Conservation (phyloP, 1,140 invertebrate genomes). For the Drosophila aff. region DNA sequence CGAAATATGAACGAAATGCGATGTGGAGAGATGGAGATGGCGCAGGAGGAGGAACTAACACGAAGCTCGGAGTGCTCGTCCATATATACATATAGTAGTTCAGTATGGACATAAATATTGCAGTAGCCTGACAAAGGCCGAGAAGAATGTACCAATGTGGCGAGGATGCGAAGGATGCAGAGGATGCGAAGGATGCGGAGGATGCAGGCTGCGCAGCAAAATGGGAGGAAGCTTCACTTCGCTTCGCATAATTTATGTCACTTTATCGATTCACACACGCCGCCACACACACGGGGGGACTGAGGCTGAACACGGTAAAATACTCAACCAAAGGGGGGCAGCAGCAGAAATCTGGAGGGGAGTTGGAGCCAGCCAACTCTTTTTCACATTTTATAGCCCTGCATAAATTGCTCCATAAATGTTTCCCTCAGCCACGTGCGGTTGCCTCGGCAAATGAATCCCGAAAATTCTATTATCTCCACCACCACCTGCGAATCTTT, state of each 20-base stretch:
- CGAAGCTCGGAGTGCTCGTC: neutral
- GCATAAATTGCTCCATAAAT: constrained; percentile 74
- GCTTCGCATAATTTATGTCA: constrained; percentile 71
- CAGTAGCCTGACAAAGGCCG: constrained; percentile 61
- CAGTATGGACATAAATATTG: constrained; percentile 59
- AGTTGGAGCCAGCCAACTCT: constrained; percentile 5
- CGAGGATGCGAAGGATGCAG: neutral
- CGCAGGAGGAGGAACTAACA: constrained; percentile 5
- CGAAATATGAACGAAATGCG: constrained; percentile 52
- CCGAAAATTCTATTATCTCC: constrained; percentile 47
- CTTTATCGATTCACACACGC: constrained; percentile 58
- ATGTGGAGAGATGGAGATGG: constrained; percentile 32
- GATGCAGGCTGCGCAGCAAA: neutral
- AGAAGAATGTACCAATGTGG: constrained; percentile 34
- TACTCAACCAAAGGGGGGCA: neutral
- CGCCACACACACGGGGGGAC: neutral
- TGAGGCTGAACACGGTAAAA: neutral
- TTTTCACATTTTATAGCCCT: constrained; percentile 55
- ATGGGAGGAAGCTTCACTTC: constrained; percentile 6
- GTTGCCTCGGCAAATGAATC: constrained; percentile 36
- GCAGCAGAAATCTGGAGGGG: neutral
- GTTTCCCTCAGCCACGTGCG: constrained; percentile 31
- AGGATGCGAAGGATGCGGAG: neutral
- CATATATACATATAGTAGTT: neutral
- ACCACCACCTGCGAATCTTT: neutral